Conservation (phyloP, 1,140 invertebrate genomes). For the Trachelipus rathkii region DNA sequence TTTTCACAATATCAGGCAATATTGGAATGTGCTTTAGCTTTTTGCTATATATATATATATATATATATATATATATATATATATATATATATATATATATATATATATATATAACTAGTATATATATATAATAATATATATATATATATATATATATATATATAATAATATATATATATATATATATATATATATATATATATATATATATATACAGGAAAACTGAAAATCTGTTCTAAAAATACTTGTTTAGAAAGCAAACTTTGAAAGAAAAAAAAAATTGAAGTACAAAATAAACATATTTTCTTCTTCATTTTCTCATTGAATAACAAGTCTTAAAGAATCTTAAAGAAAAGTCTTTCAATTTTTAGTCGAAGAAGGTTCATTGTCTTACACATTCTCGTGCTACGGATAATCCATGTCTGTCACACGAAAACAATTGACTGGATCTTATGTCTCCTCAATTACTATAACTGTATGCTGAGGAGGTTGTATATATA, state of each 20-base stretch:
- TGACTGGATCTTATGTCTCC: neutral
- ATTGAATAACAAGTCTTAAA: no score
- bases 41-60: no score
- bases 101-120: neutral
- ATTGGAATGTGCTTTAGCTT: no score
- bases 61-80: no score
- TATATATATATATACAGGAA: neutral
- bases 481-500: neutral
- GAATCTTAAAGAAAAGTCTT: neutral
- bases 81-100: no score
- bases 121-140: neutral
- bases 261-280: no score
- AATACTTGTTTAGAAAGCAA: no score
- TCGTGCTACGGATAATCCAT: neutral
- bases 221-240: no score
- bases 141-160: neutral
- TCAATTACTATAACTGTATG: neutral
- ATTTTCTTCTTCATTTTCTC: no score
- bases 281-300: no score
- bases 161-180: constrained; percentile 8
- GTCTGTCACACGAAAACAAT: neutral
- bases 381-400: neutral
- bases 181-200: constrained; percentile 4
- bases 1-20: no score
- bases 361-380: neutral